Percentiles rank a stretch among this genome's conserved stretches.
Conservation (phyloP, 1,140 invertebrate genomes). For the Sminthurinus signatus region DNA sequence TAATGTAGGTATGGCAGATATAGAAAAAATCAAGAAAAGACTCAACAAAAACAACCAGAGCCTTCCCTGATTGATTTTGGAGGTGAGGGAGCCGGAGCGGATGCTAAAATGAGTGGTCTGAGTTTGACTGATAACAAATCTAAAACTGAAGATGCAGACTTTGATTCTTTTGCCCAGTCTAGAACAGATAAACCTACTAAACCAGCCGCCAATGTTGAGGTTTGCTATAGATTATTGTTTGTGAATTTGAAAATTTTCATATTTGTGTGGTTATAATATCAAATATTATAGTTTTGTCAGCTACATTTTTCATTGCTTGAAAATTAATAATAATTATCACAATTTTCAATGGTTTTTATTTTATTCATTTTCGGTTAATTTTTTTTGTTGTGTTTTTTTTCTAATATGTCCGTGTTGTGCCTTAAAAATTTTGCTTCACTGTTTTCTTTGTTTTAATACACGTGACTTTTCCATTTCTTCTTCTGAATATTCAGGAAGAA, state of each 20-base stretch:
- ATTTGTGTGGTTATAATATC: too few species aligned
- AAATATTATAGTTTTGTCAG: too few species aligned
- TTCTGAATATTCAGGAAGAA: not conserved
- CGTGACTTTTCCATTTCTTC: not conserved
- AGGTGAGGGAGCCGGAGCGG: slow-evolving; percentile 45
- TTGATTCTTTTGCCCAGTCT: slow-evolving; percentile 88
- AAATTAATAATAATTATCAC: not conserved
- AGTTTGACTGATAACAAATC: slow-evolving; percentile 35
- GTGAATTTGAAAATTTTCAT: too few species aligned
- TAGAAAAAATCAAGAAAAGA: slow-evolving; percentile 59
- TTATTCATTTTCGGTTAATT: not conserved
- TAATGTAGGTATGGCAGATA: slow-evolving; percentile 60
- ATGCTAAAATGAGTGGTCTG: slow-evolving; percentile 36
- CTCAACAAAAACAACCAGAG: slow-evolving; percentile 42
- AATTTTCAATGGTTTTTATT: not conserved
- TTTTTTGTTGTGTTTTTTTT: too few species aligned
- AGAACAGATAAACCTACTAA: slow-evolving; percentile 52
- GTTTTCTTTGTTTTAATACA: not conserved
- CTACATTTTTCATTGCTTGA: too few species aligned
- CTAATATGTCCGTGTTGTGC: not conserved
- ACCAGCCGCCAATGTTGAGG: too few species aligned
- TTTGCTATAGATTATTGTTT: too few species aligned
- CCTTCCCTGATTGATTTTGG: slow-evolving; percentile 65
- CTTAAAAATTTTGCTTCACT: not conserved
- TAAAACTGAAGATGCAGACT: slow-evolving; percentile 59